Percentiles rank a stretch among this genome's conserved stretches.
Conservation (phyloP, 2,113 vertebrate genomes). For the Grantiella picta region DNA sequence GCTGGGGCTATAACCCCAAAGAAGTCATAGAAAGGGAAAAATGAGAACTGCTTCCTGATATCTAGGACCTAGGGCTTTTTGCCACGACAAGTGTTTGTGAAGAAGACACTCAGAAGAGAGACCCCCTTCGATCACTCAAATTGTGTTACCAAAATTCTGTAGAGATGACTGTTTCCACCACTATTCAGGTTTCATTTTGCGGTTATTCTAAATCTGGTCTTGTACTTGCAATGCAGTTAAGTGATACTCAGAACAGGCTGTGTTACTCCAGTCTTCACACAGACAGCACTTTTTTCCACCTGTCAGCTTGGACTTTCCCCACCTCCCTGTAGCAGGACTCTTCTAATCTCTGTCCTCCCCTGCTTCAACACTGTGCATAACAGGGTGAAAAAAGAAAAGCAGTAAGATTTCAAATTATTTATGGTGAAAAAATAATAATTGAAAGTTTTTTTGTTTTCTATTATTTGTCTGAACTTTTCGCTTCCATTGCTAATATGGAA, state of each 20-base stretch:
- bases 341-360: not conserved
- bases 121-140: not conserved
- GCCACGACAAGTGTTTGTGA: not conserved
- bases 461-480: not conserved
- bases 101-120: not conserved
- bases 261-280: not conserved
- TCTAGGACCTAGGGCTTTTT: not conserved
- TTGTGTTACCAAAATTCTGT: not conserved
- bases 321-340: not conserved
- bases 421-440: not conserved
- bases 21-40: not conserved
- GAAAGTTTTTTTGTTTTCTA: not conserved
- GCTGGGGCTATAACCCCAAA: not conserved
- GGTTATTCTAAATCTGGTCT: not conserved
- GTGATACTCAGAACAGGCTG: not conserved
- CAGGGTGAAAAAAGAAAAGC: not conserved
- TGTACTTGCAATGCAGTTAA: not conserved
- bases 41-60: not conserved
- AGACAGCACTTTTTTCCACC: not conserved
- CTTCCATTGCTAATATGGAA: not conserved
- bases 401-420: not conserved
- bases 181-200: not conserved
- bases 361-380: not conserved
- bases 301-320: not conserved
- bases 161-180: not conserved